A percentile compares a stretch with the other conserved stretches of the same genome.
Conservation (phyloP, 2,113 vertebrate species). For the Percopsis transmontana region DNA sequence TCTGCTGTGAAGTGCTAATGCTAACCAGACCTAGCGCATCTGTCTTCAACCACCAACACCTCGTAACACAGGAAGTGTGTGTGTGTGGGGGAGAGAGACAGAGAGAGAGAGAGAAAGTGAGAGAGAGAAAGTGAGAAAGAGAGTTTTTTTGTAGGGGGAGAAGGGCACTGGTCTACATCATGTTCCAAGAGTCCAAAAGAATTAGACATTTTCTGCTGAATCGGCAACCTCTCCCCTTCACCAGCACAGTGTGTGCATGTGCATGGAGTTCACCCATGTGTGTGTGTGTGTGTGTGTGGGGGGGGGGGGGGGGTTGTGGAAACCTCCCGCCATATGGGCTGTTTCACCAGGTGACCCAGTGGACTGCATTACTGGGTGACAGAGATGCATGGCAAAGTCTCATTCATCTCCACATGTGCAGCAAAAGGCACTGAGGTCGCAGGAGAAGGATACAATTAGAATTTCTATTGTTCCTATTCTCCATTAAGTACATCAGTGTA, state of each 20-base stretch:
- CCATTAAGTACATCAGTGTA: too few relatives aligned
- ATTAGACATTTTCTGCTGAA: constrained; percentile 39
- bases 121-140: constrained; percentile 6
- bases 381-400: constrained; percentile 46
- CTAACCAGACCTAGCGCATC: constrained; percentile 67
- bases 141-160: background rate
- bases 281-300: constrained; percentile 12
- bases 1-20: constrained; percentile 57
- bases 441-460: background rate
- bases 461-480: too few relatives aligned
- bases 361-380: constrained; percentile 50
- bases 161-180: constrained; percentile 46
- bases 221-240: constrained; percentile 39
- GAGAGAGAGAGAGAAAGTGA: constrained; percentile 21
- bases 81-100: constrained; percentile 9
- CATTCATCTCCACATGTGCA: constrained; percentile 56
- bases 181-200: constrained; percentile 27
- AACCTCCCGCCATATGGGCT: constrained; percentile 60
- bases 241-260: too few relatives aligned
- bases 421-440: background rate
- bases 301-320: constrained; percentile 13
- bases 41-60: constrained; percentile 74
- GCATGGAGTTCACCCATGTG: background rate
- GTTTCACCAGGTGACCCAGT: constrained; percentile 58
- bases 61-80: constrained; percentile 56